Evolutionary conservation across 2,113 vertebrate species (phyloP).

Genomic region (Ochotona princeps): DNA sequence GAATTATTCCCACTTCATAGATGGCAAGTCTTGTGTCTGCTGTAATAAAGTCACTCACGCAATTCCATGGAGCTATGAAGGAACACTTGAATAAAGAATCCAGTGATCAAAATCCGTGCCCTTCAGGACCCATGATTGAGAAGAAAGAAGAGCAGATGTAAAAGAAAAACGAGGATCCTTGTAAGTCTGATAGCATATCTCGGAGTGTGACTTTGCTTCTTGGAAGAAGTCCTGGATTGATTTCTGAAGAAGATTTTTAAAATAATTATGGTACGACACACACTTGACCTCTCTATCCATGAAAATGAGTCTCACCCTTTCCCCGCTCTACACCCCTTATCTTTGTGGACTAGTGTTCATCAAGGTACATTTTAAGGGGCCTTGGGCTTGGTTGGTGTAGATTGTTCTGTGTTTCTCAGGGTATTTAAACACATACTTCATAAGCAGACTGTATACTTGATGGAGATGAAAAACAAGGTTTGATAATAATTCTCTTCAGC

Average conservation of each 20-base stretch:
- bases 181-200: not conserved
- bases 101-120: not conserved
- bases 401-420: not conserved
- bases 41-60: not conserved
- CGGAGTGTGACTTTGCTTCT: too few species aligned
- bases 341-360: not conserved
- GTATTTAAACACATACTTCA: not conserved
- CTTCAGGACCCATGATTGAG: not conserved
- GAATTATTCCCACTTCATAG: not conserved
- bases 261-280: not conserved
- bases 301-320: not conserved
- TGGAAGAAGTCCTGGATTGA: too few species aligned
- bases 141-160: not conserved
- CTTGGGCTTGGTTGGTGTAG: not conserved
- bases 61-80: not conserved
- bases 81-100: not conserved
- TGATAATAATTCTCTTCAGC: too few species aligned
- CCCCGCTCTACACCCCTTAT: accelerated
- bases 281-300: not conserved
- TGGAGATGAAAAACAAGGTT: conserved; percentile 70
- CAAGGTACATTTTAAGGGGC: not conserved
- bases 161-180: too few species aligned
- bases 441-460: conserved; percentile 56
- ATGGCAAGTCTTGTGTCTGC: not conserved
- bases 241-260: not conserved